These are phyloP conservation scores for Holothuria scabra DNA, from an alignment of 53 echinoderm and acorn worm genomes.

Conservation along the genomic window DNA sequence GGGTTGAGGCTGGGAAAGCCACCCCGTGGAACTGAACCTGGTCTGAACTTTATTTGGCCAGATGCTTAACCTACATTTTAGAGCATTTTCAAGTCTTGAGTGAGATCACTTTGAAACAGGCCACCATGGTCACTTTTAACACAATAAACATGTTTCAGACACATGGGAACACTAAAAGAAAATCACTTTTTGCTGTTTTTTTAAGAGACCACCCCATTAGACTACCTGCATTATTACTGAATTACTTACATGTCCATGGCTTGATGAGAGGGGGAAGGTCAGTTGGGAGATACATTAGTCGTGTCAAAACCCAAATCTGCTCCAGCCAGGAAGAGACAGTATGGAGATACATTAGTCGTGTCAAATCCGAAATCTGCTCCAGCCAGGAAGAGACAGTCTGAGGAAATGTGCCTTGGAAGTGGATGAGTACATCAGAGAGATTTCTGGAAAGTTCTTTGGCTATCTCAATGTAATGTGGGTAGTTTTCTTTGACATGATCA, in stretches of 20 bases:
- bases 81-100: too few relatives aligned
- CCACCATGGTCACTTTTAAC: too few relatives aligned
- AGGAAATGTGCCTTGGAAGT: neutral
- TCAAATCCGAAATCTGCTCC: neutral
- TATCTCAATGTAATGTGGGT: conserved; percentile 47
- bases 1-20: too few relatives aligned
- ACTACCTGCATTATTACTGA: too few relatives aligned
- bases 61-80: too few relatives aligned
- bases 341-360: neutral
- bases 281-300: conserved; percentile 23
- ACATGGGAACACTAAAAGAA: too few relatives aligned
- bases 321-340: neutral
- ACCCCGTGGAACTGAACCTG: too few relatives aligned
- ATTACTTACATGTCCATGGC: conserved; percentile 50
- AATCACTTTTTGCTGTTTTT: too few relatives aligned
- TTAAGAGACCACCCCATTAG: too few relatives aligned
- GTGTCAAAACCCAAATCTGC: neutral
- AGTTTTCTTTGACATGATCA: conserved; percentile 50
- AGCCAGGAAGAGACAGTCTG: conserved; percentile 14
- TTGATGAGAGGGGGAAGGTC: conserved; percentile 40
- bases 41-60: too few relatives aligned
- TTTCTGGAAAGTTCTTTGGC: conserved; percentile 35
- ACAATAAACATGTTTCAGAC: too few relatives aligned
- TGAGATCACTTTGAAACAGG: too few relatives aligned
- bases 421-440: conserved; percentile 13